Conservation (phyloP, 2,888 invertebrate genomes). For the Limnephilus auricula region DNA sequence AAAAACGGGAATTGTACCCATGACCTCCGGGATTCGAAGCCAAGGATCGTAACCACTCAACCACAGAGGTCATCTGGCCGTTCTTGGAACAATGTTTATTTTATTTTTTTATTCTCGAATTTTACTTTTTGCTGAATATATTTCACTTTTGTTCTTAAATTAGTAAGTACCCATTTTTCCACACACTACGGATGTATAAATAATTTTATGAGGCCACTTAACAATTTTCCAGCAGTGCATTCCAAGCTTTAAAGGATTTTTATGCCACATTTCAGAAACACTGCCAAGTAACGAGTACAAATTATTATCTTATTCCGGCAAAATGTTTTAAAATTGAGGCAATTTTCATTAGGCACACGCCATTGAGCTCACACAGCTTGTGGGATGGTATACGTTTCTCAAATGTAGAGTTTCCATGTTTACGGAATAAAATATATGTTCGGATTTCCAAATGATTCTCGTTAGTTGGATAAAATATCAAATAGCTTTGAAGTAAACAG, state of each 20-base stretch:
- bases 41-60: no score
- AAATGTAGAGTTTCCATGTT: background rate
- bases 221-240: conserved; percentile 31
- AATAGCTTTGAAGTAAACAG: background rate
- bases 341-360: conserved; percentile 63
- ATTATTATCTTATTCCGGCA: conserved; percentile 60
- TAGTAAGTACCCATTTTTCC: background rate
- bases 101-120: no score
- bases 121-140: background rate
- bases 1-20: no score
- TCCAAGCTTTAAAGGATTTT: conserved; percentile 17
- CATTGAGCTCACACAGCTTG: conserved; percentile 53
- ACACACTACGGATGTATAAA: background rate
- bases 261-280: conserved; percentile 53
- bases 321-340: conserved; percentile 63
- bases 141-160: background rate
- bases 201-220: background rate
- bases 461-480: background rate
- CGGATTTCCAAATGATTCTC: background rate
- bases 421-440: background rate
- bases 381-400: conserved; percentile 19
- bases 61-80: no score
- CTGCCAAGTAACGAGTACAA: conserved; percentile 56
- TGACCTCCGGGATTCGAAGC: no score
- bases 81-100: no score